Conservation (phyloP, 2,888 invertebrate species). For the Lithophane socia region DNA sequence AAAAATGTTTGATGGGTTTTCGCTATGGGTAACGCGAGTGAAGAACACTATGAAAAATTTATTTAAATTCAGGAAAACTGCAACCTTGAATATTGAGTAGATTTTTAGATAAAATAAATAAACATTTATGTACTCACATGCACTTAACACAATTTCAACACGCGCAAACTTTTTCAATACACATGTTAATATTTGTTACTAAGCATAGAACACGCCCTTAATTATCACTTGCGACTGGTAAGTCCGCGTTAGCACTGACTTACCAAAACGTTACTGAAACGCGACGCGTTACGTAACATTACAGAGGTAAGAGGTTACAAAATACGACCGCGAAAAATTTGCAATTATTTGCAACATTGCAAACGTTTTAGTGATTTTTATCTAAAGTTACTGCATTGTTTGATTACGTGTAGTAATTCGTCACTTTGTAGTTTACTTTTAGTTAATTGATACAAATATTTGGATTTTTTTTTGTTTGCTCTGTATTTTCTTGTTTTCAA, state of each 20-base stretch:
- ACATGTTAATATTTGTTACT: constrained; percentile 17
- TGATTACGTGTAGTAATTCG: constrained; percentile 8
- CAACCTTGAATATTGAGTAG: constrained; percentile 14
- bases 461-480: neutral
- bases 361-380: constrained; percentile 17
- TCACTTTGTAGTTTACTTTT: neutral
- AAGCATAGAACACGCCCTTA: constrained; percentile 36
- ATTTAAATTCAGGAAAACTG: neutral
- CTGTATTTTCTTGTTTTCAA: too few relatives aligned
- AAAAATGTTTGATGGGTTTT: neutral
- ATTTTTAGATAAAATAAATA: constrained; percentile 2
- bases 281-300: constrained; percentile 56
- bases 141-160: constrained; percentile 31
- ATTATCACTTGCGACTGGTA: constrained; percentile 47
- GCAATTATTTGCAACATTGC: constrained; percentile 40
- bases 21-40: neutral
- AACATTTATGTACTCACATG: constrained; percentile 15
- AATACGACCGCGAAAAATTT: constrained; percentile 45
- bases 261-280: constrained; percentile 57
- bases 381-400: constrained; percentile 18
- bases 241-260: constrained; percentile 59
- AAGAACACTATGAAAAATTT: neutral
- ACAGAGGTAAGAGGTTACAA: constrained; percentile 43
- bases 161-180: constrained; percentile 25
- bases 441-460: neutral